These are phyloP conservation scores for Thereva unica DNA, from an alignment of 2,888 invertebrate genomes.

Conservation along the genomic window DNA sequence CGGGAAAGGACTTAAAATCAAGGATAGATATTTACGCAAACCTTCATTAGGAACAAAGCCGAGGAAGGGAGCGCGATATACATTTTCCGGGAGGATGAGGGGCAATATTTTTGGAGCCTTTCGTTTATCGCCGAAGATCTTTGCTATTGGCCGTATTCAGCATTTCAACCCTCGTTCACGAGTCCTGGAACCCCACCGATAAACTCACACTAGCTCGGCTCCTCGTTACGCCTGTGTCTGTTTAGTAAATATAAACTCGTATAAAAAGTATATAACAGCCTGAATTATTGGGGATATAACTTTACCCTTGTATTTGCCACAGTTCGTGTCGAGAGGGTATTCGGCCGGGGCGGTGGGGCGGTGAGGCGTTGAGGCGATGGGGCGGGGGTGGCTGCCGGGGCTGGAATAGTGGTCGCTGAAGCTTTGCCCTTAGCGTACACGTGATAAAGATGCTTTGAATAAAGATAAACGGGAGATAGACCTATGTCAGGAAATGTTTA, in stretches of 20 bases:
- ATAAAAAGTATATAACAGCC: slow-evolving; percentile 34
- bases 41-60: too few relatives aligned
- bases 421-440: slow-evolving; percentile 26
- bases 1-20: neutral
- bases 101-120: slow-evolving; percentile 40
- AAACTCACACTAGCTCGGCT: slow-evolving; percentile 3
- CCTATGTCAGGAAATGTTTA: slow-evolving; percentile 31
- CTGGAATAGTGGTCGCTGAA: slow-evolving; percentile 23
- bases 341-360: neutral
- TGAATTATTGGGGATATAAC: slow-evolving; percentile 35
- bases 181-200: slow-evolving; percentile 3
- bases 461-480: slow-evolving; percentile 25
- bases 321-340: neutral
- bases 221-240: slow-evolving; percentile 12
- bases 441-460: slow-evolving; percentile 37
- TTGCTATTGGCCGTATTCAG: slow-evolving; percentile 45
- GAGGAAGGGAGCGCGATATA: slow-evolving; percentile 17
- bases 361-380: neutral
- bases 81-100: slow-evolving; percentile 13
- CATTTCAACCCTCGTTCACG: slow-evolving; percentile 26
- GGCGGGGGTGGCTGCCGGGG: neutral
- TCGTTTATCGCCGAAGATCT: slow-evolving; percentile 45
- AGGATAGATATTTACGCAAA: too few relatives aligned
- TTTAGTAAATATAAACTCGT: slow-evolving; percentile 24
- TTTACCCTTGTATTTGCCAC: slow-evolving; percentile 9